phyloP scores from a whole-genome alignment of 1,140 invertebrate genomes.

The Cataglyphis hispanica region DNA sequence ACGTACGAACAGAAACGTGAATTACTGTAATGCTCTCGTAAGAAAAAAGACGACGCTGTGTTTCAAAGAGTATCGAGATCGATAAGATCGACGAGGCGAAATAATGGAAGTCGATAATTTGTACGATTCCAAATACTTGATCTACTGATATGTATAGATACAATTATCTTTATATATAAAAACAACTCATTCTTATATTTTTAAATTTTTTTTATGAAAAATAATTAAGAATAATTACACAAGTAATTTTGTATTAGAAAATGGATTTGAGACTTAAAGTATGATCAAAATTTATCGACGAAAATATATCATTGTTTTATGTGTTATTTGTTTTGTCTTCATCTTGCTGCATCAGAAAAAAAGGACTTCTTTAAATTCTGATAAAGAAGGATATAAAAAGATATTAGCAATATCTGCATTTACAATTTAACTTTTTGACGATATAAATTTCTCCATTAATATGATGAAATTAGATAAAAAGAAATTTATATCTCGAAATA shows the following conservation, averaged over 20 bases:
- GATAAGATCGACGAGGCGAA: slow-evolving; percentile 20
- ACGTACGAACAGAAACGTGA: slow-evolving; percentile 24
- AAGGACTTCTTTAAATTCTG: slow-evolving; percentile 9
- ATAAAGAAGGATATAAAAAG: neutral
- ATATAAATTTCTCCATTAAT: neutral
- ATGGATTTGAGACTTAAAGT: neutral
- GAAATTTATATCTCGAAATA: neutral
- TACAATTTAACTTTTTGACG: neutral
- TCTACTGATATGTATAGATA: neutral
- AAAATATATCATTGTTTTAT: slow-evolving; percentile 6
- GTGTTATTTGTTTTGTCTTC: neutral
- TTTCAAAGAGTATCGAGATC: slow-evolving; percentile 22
- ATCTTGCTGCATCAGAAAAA: neutral
- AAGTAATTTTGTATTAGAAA: neutral
- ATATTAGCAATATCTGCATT: neutral
- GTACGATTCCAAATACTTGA: neutral
- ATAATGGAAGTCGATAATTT: neutral
- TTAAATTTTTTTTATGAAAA: neutral
- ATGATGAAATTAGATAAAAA: neutral
- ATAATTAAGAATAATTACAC: neutral
- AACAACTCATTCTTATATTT: neutral
- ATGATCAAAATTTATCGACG: too few relatives aligned
- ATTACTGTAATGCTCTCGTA: slow-evolving; percentile 35
- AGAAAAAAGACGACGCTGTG: slow-evolving; percentile 12
- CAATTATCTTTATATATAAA: neutral